Evolutionary conservation across 2,888 invertebrate species (phyloP), one percentile per base, ranked within the genome.

Genomic region (Drosophila pseudotalamancana): DNA sequence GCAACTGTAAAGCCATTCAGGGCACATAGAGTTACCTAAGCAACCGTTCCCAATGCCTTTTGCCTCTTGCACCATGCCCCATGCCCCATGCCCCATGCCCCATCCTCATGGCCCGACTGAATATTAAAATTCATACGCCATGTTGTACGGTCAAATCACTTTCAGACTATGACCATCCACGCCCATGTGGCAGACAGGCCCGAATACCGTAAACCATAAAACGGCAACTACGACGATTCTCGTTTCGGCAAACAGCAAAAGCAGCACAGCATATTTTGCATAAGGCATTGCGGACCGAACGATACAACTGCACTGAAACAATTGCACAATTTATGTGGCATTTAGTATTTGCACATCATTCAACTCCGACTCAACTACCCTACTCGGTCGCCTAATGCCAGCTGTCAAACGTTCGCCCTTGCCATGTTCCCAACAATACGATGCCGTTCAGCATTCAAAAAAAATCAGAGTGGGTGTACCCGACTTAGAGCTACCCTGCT

Each of bases 71-170:
- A n/a, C 46, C n/a, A n/a, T n/a, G 32, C 35, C 21, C 50, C 53
- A 59, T 66, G 67, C 43, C 29, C 71, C n/a, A n/a, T n/a, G 53
- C 43, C 53, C 46, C n/a, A n/a, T n/a, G 32, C 35, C 21, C 50
- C 53, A 59, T 66, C 73, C 43, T 31, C 71, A 72, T 40, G 63
- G 43, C 48, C 53, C 71, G 60, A 56, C 77, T 64, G 81, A 84
- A 88, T 87, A 83, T 83, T 88, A 83, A 88, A 83, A 88, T 87
- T 87, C 88, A 82, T 88, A 84, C 73, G 74, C 82, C 82, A 84
- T 74, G 88, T 73, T 88, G 85, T 69, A 74, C 81, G 76, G 83
- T 54, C 79, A 86, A 87, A 88, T 88, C 84, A 84, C 73, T 67
- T 59, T 54, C 54, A 60, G 48, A 29, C 56, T 42, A 50, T 19